Evolutionary conservation across 2,888 invertebrate species (phyloP).

Genomic region (Salpingus planirostris): DNA sequence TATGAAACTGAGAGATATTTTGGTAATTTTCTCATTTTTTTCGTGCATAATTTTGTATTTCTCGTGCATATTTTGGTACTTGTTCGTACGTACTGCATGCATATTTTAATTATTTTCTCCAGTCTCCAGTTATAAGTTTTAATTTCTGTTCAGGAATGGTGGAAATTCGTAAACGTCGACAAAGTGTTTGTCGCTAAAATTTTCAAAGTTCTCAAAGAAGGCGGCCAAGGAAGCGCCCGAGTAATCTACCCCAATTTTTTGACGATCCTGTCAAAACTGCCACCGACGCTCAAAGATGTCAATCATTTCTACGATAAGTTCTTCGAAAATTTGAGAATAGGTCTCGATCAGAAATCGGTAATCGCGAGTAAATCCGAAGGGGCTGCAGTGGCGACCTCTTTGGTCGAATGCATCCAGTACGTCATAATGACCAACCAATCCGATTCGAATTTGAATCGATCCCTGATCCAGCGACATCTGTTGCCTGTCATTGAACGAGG

Average conservation of each 20-base stretch:
- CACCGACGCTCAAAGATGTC: slow-evolving; percentile 42
- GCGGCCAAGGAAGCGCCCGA: slow-evolving; percentile 69
- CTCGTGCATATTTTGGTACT: too few species aligned
- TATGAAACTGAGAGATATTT: too few species aligned
- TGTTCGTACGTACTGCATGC: too few species aligned
- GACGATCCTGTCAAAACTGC: slow-evolving; percentile 65
- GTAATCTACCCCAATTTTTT: slow-evolving; percentile 65
- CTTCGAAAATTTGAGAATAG: slow-evolving; percentile 58
- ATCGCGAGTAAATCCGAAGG: slow-evolving; percentile 58
- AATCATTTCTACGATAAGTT: slow-evolving; percentile 54
- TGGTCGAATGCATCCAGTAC: slow-evolving; percentile 67
- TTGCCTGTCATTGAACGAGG: slow-evolving; percentile 44
- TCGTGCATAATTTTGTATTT: too few species aligned
- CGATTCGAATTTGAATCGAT: slow-evolving; percentile 39
- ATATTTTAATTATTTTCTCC: background rate
- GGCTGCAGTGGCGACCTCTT: slow-evolving; percentile 55
- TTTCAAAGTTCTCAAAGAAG: slow-evolving; percentile 55
- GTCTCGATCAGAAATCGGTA: slow-evolving; percentile 54
- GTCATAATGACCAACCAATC: slow-evolving; percentile 46
- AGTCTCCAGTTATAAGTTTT: background rate
- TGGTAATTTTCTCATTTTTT: too few species aligned
- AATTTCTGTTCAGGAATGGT: slow-evolving; percentile 65
- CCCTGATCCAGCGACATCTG: slow-evolving; percentile 40
- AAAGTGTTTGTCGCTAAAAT: slow-evolving; percentile 66
- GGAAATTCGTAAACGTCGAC: slow-evolving; percentile 59